Evolutionary conservation across 1,140 invertebrate genomes (phyloP).

Genomic region (Orchesella cincta): DNA sequence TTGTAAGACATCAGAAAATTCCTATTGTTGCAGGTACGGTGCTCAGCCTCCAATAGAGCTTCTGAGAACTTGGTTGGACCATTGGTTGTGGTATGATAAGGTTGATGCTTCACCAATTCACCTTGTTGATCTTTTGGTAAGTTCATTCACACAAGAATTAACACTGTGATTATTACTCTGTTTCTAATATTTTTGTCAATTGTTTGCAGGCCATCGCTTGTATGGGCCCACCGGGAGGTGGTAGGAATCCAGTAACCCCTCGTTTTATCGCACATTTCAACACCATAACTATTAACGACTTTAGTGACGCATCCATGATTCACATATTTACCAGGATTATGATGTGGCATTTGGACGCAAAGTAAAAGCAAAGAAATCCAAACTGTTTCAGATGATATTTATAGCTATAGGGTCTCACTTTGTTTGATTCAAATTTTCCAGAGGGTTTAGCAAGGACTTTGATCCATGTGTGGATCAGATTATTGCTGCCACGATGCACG

Average conservation of each 20-base stretch:
- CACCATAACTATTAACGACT: slow-evolving; percentile 85
- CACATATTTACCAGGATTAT: slow-evolving; percentile 89
- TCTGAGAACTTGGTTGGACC: slow-evolving; percentile 84
- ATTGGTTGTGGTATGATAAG: slow-evolving; percentile 88
- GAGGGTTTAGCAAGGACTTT: slow-evolving; percentile 94
- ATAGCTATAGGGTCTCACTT: background rate
- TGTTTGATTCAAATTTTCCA: slow-evolving; percentile 53
- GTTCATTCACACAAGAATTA: background rate
- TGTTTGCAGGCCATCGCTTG: slow-evolving; percentile 71
- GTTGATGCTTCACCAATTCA: slow-evolving; percentile 82
- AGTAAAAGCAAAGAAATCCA: slow-evolving; percentile 57
- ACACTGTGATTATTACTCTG: background rate
- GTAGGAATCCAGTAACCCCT: slow-evolving; percentile 80
- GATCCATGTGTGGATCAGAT: slow-evolving; percentile 89
- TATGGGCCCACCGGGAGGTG: slow-evolving; percentile 82
- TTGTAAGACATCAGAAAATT: background rate
- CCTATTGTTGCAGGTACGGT: slow-evolving; percentile 57
- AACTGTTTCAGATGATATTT: background rate
- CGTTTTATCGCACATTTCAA: slow-evolving; percentile 89
- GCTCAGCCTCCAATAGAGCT: slow-evolving; percentile 91
- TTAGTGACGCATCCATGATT: slow-evolving; percentile 78
- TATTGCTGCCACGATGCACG: slow-evolving; percentile 78
- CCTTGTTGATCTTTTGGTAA: slow-evolving; percentile 83
- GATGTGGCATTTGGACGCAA: slow-evolving; percentile 90
- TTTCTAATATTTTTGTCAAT: background rate